Base-by-base conservation (phyloP, 2,888 invertebrate species). In the Oxystoma pomonae region DNA sequence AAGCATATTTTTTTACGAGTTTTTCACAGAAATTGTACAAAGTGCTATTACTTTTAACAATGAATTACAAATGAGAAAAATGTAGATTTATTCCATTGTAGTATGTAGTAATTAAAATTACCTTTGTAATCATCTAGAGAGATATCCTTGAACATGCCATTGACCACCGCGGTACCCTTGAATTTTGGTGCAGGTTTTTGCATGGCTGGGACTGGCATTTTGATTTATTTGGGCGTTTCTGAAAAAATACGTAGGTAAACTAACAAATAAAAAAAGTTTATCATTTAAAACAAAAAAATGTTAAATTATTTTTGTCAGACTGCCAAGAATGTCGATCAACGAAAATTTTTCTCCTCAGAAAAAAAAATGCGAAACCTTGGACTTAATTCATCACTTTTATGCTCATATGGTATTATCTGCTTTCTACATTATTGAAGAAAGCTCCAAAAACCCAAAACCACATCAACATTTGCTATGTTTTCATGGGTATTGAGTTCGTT, bases 111-210 rank as follows among this genome's bases (percentile, higher is more conserved):
- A n/a, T 50, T 50, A 12, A 12, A 50, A 16, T 7, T 61, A 66
- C 67, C 94, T 77, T 88, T 87, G 83, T 87, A 95, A 79, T 94
- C 91, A 0, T 85, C 76, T 58, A 94, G 83, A 16, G 84, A 83
- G 69, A 95, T 85, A 65, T 92, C 90, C 80, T 92, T 92, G 83
- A 95, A 94, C 77, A 90, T 86, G 16, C 90, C 90, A 75, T 93
- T 86, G 20, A 92, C 86, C 21, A 95, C 93, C 58, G 94, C 94
- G 53, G 87, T 89, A 69, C 90, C 88, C 74, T 84, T 83, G 84
- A 92, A 95, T 74, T 84, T 83, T 1, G 94, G 95, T 12, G 94
- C 94, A 72, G 87, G 86, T 75, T 90, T 87, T 73, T 89, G 88
- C 69, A 91, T 76, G 72, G 84, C 82, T 66, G 87, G 87, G 57